Evolutionary conservation across 2,797 vertebrate genomes (phyloP), one percentile per base, ranked within the genome.

Genomic region (Poeciliopsis turneri): DNA sequence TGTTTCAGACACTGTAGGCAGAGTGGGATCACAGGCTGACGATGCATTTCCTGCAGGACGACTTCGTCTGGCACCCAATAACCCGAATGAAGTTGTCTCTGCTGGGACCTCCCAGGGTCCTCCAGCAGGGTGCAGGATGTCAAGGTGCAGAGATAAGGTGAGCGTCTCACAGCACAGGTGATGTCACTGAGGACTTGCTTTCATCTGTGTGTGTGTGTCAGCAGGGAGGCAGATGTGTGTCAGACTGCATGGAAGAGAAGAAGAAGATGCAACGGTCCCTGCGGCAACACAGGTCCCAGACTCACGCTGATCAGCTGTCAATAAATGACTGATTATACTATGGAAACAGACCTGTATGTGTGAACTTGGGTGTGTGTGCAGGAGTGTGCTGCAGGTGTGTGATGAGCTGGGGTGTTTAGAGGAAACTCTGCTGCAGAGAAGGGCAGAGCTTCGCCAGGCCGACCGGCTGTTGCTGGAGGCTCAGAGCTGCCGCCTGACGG

Each of bases 401-500:
- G 88, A 94, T 30, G 97, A 99, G 93, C 93, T 97, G 49, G 92
- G 94, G 55, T 97, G 97, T 89, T 74, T 97, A 70, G 97, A 98
- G 90, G 94, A 94, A 84, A 98, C 97, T 0, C 96, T 99, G 1
- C 79, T 95, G 78, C 97, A 95, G 75, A 95, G 97, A 30, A 88
- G 95, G 75, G 95, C 94, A 0, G 97, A 99, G 87, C 96, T 99
- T 0, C 92, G 97, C 45, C 94, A 97, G 81, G 96, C 97, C 0
- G 96, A 99, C 85, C 85, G 94, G n/a, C 94, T 96, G 12, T 94
- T 98, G 76, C 82, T 95, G 4, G 95, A 97, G 87, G 97, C 96
- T 13, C 96, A 97, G 79, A 91, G 87, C 57, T 94, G 96, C n/a
- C 93, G 97, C 8, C 88, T 94, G 57, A 90, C 88, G 79, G 93